Evolutionary conservation across 2,888 invertebrate species (phyloP), one percentile per base, ranked within the genome.

Genomic region (Caenorhabditis sp.): DNA sequence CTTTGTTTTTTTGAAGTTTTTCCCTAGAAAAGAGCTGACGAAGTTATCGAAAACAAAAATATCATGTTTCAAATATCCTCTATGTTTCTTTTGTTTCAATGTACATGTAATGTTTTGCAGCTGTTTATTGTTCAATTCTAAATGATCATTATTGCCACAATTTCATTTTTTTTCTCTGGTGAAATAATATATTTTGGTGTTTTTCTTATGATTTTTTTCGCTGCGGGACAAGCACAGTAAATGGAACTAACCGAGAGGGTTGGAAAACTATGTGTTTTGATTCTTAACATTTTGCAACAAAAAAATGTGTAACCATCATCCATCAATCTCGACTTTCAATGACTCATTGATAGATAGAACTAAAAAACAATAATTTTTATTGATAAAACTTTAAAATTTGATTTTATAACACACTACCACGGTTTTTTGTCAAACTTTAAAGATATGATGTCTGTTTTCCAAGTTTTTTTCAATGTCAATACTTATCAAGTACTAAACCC

Each of bases 131-230:
- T 38, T 52, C 53, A 8, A n/a, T 26, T 38, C 43, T 38, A 54
- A 27, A 62, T 31, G 53, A 56, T 23, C 54, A 54, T 25, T 54
- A 53, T 63, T 36, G 26, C n/a, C n/a, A 54, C 12, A 23, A 17
- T 54, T 54, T 8, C 21, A 2, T 36, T 27, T 54, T 20, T 36
- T 36, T 31, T 26, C 43, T 14, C n/a, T 23, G 21, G 10, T 50
- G 58, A 26, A 43, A 38, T 27, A 20, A 1, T 20, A 50, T 27
- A 50, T 23, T 25, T 52, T 65, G 27, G 12, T 23, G 26, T 36
- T 64, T 59, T 8, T 26, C 54, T 63, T 12, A 25, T 64, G 69
- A 43, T 69, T 69, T 69, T 64, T 61, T 57, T 52, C 31, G 4
- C 31, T 10, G 10, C 4, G 10, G 10, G 10, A 31, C 31, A 10